A percentile compares a stretch with the other conserved stretches of the same genome.
phyloP scores from a whole-genome alignment of 2,797 vertebrate genomes.

The Hylomyscus alleni region DNA sequence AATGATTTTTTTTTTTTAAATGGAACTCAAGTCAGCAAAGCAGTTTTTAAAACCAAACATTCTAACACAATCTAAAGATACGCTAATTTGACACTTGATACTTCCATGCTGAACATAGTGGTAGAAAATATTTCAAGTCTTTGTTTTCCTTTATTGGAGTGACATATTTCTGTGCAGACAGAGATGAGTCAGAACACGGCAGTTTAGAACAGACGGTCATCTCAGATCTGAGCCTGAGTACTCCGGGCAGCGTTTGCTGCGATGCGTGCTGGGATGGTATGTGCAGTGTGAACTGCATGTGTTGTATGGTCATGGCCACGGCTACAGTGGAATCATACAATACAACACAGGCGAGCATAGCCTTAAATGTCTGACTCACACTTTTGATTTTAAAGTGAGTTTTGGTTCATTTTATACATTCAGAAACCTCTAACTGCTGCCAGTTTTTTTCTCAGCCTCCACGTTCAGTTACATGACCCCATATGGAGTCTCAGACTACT shows the following conservation, averaged over 20 bases:
- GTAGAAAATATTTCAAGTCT: background rate
- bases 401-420: background rate
- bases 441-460: background rate
- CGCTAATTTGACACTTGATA: background rate
- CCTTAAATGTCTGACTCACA: background rate
- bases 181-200: background rate
- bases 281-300: no score
- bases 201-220: background rate
- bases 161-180: background rate
- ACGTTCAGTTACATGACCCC: background rate
- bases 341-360: background rate
- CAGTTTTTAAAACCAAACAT: background rate
- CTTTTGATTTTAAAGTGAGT: background rate
- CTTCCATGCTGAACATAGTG: background rate
- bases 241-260: background rate
- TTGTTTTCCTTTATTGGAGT: background rate
- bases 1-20: background rate
- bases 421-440: background rate
- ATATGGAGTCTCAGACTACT: background rate
- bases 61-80: constrained; percentile 7
- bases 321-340: no score
- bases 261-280: no score
- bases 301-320: background rate
- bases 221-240: background rate
- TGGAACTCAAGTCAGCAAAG: background rate